Conservation (phyloP, 2,797 vertebrate genomes). For the Tragopan temminckii region DNA sequence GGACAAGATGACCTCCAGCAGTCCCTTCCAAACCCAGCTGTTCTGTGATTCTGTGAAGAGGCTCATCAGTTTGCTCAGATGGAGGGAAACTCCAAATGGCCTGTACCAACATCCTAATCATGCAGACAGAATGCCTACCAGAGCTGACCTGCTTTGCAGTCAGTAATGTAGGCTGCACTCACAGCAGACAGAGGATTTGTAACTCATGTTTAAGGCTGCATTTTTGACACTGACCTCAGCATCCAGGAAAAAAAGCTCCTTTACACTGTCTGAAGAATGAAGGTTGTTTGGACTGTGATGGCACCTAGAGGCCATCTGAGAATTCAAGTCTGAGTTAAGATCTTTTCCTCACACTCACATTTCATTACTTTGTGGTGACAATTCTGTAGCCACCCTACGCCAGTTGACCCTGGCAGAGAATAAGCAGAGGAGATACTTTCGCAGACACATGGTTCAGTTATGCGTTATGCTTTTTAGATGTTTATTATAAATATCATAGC, state of each 20-base stretch:
- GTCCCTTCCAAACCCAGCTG: not conserved
- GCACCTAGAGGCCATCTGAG: not conserved
- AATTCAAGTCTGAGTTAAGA: not conserved
- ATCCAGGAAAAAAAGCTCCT: not conserved
- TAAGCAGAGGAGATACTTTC: not conserved
- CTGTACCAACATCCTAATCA: not conserved
- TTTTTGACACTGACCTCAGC: not conserved
- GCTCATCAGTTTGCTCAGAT: not conserved
- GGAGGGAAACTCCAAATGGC: not conserved
- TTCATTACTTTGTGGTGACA: not conserved
- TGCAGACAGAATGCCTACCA: not conserved
- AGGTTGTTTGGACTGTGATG: not conserved
- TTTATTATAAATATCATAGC: not conserved
- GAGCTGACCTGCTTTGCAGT: not conserved
- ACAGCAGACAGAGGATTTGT: not conserved
- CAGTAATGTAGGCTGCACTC: not conserved
- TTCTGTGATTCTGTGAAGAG: not conserved
- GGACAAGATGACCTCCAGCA: not conserved
- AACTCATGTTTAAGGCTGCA: not conserved
- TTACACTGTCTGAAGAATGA: accelerated
- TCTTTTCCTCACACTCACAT: not conserved
- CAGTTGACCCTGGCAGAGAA: not conserved
- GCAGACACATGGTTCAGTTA: not conserved
- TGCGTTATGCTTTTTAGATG: accelerated
- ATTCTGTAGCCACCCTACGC: not conserved